Percentiles rank a stretch among this genome's conserved stretches.
Evolutionary conservation across 2,113 vertebrate genomes (phyloP).

Genomic region (Cheilinus undulatus): DNA sequence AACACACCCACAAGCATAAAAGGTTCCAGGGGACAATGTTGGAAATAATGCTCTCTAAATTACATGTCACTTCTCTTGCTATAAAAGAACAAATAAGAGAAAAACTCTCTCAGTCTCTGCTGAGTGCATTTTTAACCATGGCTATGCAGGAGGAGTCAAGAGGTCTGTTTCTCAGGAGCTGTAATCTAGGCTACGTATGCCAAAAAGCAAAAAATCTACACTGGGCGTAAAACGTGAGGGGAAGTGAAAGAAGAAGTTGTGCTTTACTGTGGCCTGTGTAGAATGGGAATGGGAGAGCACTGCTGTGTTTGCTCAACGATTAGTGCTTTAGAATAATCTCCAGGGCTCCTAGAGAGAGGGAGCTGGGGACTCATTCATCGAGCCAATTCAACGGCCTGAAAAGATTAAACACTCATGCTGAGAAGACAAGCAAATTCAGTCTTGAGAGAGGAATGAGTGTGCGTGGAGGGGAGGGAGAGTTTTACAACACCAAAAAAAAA

Average conservation of each 20-base stretch:
- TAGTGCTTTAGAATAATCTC: slow-evolving; percentile 99
- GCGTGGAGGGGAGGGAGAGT: slow-evolving; percentile 68
- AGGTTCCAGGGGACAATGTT: slow-evolving; percentile 81
- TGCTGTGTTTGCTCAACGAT: slow-evolving; percentile 99
- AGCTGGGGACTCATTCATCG: slow-evolving; percentile 98
- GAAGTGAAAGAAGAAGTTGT: slow-evolving; percentile 84
- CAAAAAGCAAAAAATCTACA: slow-evolving; percentile 77
- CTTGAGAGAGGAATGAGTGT: slow-evolving; percentile 92
- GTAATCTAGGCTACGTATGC: slow-evolving; percentile 72
- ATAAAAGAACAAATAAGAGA: slow-evolving; percentile 71
- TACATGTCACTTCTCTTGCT: slow-evolving; percentile 79
- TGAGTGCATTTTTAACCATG: slow-evolving; percentile 65
- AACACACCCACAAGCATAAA: slow-evolving; percentile 83
- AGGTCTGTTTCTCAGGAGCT: slow-evolving; percentile 76
- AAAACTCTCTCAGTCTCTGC: slow-evolving; percentile 54
- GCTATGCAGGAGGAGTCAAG: slow-evolving; percentile 51
- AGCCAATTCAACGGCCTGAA: slow-evolving; percentile 97
- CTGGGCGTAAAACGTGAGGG: slow-evolving; percentile 66
- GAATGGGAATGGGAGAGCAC: slow-evolving; percentile 92
- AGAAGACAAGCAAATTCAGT: slow-evolving; percentile 99
- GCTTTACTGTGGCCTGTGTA: slow-evolving; percentile 93
- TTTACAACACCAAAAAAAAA: slow-evolving; percentile 54
- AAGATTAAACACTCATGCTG: slow-evolving; percentile 99
- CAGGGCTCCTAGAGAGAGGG: slow-evolving; percentile 96
- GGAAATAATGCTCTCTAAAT: slow-evolving; percentile 84